These are phyloP conservation scores for Paguma larvata DNA, from an alignment of 2,797 vertebrate genomes.

Conservation along the genomic window DNA sequence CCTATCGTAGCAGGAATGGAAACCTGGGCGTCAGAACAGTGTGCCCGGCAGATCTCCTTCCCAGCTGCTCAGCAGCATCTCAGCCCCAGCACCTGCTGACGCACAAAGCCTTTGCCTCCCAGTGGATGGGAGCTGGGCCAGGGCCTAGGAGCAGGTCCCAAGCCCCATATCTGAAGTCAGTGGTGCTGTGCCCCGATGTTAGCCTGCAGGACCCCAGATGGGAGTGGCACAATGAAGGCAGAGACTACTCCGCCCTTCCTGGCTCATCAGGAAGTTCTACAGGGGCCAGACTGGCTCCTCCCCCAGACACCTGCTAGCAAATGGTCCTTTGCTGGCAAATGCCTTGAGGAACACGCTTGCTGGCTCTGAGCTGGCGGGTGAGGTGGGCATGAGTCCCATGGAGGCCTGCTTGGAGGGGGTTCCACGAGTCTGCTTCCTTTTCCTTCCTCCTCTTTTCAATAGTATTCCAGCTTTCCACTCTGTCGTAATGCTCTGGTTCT, in stretches of 20 bases:
- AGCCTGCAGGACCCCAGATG: too few species aligned
- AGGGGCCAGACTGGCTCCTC: not conserved
- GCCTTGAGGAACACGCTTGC: not conserved
- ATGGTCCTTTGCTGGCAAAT: not conserved
- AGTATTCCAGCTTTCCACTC: not conserved
- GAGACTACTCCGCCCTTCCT: fast-evolving
- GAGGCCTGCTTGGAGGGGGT: not conserved
- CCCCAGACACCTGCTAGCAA: not conserved
- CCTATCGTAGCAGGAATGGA: not conserved
- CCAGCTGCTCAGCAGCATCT: not conserved
- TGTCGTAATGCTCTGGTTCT: not conserved
- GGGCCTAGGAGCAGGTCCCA: not conserved
- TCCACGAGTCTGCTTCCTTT: not conserved
- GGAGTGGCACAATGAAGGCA: not conserved
- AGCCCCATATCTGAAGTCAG: not conserved
- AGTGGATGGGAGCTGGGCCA: not conserved
- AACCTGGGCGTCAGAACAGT: not conserved
- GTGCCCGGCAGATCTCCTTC: not conserved
- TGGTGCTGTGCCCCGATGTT: not conserved
- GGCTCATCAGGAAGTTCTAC: not conserved
- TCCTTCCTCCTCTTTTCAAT: not conserved
- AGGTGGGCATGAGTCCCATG: fast-evolving
- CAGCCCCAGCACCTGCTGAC: too few species aligned
- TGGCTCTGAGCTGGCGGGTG: conserved; percentile 11
- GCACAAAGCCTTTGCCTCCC: not conserved